Conservation (phyloP, 2,113 vertebrate species). For the Sapajus apella region DNA sequence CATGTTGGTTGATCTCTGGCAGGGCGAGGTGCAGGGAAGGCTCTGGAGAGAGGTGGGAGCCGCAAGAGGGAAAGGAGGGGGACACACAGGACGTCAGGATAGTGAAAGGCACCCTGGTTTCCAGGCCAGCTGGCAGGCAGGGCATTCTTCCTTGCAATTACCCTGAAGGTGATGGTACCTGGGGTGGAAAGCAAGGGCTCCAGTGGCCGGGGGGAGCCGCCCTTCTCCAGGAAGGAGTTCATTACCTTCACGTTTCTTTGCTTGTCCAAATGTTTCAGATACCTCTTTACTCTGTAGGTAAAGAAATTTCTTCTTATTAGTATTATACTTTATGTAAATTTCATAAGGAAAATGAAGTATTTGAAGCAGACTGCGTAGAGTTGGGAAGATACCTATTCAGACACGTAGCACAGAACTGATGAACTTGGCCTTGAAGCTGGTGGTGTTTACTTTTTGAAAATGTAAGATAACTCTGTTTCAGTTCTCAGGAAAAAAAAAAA, state of each 20-base stretch:
- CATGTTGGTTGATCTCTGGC: background rate
- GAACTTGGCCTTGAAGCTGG: background rate
- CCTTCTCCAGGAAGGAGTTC: background rate
- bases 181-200: background rate
- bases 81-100: background rate
- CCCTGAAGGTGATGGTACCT: background rate
- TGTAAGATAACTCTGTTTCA: background rate
- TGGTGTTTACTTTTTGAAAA: background rate
- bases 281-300: background rate
- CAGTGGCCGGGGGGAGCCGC: background rate
- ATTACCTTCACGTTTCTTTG: background rate
- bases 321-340: background rate
- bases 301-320: background rate
- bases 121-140: constrained; percentile 1
- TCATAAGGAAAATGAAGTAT: background rate
- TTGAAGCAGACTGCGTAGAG: background rate
- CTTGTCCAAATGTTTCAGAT: background rate
- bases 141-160: background rate
- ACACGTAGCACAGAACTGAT: fast-evolving
- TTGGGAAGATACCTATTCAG: background rate
- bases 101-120: background rate
- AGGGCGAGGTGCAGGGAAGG: background rate
- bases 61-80: background rate
- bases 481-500: background rate
- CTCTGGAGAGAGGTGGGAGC: background rate